These are phyloP conservation scores for Sphenopsis melanotis DNA, from an alignment of 2,797 vertebrate genomes.

Conservation along the genomic window DNA sequence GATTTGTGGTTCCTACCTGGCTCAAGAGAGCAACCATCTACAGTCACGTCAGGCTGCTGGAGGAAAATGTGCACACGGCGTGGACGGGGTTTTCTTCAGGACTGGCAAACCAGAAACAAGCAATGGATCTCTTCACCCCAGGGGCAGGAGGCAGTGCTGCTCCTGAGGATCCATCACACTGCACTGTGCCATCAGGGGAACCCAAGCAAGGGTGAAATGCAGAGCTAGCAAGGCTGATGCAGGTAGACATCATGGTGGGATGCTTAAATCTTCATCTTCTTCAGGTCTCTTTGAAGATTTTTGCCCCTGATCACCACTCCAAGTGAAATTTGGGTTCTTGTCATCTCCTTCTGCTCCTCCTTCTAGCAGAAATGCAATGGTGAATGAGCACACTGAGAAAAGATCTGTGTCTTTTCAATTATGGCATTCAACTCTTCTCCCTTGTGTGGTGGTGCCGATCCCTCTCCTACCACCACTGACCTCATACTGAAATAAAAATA, in stretches of 20 bases:
- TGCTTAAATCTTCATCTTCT: not conserved
- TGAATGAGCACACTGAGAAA: not conserved
- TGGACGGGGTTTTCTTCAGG: not conserved
- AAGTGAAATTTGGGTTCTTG: not conserved
- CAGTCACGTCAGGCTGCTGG: not conserved
- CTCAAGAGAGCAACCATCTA: conserved; percentile 53
- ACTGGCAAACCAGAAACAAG: not conserved
- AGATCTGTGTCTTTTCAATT: not conserved
- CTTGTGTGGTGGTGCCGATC: not conserved
- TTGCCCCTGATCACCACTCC: not conserved
- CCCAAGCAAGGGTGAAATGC: not conserved
- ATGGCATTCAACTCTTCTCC: not conserved
- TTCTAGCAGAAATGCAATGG: not conserved
- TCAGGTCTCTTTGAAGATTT: not conserved
- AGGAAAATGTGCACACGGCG: not conserved
- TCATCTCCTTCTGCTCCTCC: not conserved
- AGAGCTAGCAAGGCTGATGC: not conserved
- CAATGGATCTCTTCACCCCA: accelerated
- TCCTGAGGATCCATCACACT: conserved; percentile 8
- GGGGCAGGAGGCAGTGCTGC: conserved; percentile 8
- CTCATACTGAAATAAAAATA: not conserved
- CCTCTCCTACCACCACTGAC: not conserved
- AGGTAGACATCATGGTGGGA: not conserved
- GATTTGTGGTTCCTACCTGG: conserved; percentile 72
- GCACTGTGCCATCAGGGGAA: not conserved